phyloP scores from a whole-genome alignment of 2,888 invertebrate genomes.

The Kryphioiulus occultus region DNA sequence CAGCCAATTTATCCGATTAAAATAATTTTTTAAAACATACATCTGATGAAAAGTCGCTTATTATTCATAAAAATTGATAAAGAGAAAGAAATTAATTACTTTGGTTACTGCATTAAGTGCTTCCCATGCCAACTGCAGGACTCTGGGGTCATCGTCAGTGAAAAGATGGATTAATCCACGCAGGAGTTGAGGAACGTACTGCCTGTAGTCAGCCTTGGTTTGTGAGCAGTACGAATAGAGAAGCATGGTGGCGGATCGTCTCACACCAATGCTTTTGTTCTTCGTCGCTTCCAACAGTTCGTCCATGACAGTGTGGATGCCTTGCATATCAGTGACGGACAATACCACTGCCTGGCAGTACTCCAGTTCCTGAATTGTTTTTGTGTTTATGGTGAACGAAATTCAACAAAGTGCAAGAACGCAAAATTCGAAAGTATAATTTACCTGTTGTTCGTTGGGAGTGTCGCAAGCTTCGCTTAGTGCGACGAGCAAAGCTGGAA shows the following conservation, averaged over 20 bases:
- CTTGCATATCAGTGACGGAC: constrained; percentile 82
- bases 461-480: constrained; percentile 69
- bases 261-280: constrained; percentile 69
- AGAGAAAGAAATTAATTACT: too few species aligned
- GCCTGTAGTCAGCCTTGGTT: constrained; percentile 84
- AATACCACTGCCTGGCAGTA: constrained; percentile 93
- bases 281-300: constrained; percentile 80
- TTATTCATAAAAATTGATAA: too few species aligned
- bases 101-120: constrained; percentile 88
- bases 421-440: neutral
- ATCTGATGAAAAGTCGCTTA: too few species aligned
- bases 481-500: constrained; percentile 86
- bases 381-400: constrained; percentile 36
- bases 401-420: neutral
- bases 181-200: constrained; percentile 86
- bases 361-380: constrained; percentile 74
- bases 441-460: constrained; percentile 67
- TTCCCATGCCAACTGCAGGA: constrained; percentile 88
- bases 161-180: constrained; percentile 86
- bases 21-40: too few species aligned
- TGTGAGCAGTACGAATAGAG: constrained; percentile 89
- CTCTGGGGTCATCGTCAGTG: constrained; percentile 80
- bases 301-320: constrained; percentile 86
- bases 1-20: too few species aligned
- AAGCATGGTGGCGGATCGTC: constrained; percentile 84